These are phyloP conservation scores for Dendrocincla fuliginosa DNA, from an alignment of 2,797 vertebrate genomes.

Conservation along the genomic window DNA sequence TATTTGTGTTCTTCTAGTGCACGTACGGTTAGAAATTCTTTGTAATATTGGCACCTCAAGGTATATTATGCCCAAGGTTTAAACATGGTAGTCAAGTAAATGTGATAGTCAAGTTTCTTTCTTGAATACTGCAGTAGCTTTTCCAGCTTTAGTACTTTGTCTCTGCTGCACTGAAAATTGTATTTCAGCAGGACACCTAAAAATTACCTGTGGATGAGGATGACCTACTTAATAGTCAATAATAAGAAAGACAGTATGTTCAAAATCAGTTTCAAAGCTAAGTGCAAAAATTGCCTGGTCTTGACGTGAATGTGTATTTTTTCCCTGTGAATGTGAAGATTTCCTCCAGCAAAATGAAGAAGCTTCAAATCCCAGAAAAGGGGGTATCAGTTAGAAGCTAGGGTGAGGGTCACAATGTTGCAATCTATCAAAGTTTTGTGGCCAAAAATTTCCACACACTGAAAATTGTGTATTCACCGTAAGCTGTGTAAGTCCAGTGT, in stretches of 20 bases:
- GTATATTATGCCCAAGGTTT: neutral
- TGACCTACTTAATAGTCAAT: neutral
- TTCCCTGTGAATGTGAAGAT: neutral
- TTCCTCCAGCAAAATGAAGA: neutral
- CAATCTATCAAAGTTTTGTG: neutral
- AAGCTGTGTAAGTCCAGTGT: neutral
- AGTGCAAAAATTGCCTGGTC: neutral
- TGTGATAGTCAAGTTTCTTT: neutral
- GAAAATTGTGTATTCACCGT: neutral
- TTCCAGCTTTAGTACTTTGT: neutral
- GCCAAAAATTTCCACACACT: neutral
- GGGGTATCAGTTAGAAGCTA: neutral
- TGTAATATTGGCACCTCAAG: neutral
- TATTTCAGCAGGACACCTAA: neutral
- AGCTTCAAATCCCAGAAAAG: neutral
- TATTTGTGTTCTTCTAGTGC: neutral
- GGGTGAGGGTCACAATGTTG: neutral
- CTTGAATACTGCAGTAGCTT: neutral
- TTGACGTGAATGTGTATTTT: neutral
- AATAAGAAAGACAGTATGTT: neutral
- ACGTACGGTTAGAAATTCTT: neutral
- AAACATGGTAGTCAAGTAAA: neutral
- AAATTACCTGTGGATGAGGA: neutral
- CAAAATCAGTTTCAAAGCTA: neutral
- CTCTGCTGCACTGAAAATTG: neutral